These are phyloP conservation scores for Leptodactylus fuscus DNA, from an alignment of 2,113 vertebrate genomes.

Conservation along the genomic window DNA sequence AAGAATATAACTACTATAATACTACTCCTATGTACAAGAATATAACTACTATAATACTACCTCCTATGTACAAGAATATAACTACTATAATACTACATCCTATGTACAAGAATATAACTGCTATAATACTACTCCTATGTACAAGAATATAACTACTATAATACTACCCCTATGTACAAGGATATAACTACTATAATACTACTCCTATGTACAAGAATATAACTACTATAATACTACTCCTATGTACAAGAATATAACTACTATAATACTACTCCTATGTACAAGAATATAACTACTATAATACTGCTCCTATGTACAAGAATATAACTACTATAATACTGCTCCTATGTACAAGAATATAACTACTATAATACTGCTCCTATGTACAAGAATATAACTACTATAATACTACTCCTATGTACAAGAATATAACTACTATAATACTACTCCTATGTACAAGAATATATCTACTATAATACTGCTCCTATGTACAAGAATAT, in stretches of 20 bases:
- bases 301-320: neutral
- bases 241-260: slow-evolving; percentile 1
- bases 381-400: neutral
- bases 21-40: neutral
- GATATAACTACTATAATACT: slow-evolving; percentile 6
- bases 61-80: neutral
- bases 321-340: slow-evolving; percentile 23
- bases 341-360: neutral
- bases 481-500: neutral
- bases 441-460: neutral
- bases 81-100: neutral
- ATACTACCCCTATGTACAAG: neutral
- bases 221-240: neutral
- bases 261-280: neutral
- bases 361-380: neutral
- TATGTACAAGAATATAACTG: slow-evolving; percentile 7
- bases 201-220: neutral
- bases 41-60: slow-evolving; percentile 2
- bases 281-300: slow-evolving; percentile 16
- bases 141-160: slow-evolving; percentile 20
- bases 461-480: slow-evolving; percentile 9
- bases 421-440: slow-evolving; percentile 11
- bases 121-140: neutral
- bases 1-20: neutral
- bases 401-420: neutral